Base-by-base conservation (phyloP, 2,113 vertebrate genomes). In the Oncorhynchus nerka region DNA sequence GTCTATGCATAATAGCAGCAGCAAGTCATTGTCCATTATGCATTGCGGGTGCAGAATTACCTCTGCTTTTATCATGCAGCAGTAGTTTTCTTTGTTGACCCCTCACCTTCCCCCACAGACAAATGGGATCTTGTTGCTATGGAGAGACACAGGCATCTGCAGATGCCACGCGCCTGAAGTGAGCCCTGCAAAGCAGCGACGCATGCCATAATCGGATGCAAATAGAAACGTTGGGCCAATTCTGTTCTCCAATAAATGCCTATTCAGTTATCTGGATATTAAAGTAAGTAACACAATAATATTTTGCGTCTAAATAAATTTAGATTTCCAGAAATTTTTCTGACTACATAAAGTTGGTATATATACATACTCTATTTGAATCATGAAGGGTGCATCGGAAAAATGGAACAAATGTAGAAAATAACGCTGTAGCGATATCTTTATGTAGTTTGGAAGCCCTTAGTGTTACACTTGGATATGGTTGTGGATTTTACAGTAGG, bases 101-200 rank as follows among this genome's bases (percentile, higher is more conserved):
- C 55, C 28, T 75, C 70, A 78, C 85, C 81, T 78, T 28, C 69
- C 77, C 59, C 64, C 51, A 55, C 16, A 19, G 93, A 91, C 95
- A 96, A 94, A 95, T 96, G 95, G 94, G 73, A 86, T 87, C 89
- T 87, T 88, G 91, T 92, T 89, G 88, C 90, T 81, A 87, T 87
- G 89, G 90, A 72, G 84, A 79, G 91, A 87, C 79, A 76, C 88
- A 86, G 91, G 79, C 86, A 81, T 77, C 79, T 89, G 87, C 93
- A 93, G 90, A 92, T 86, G 95, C 94, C 96, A 97, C 95, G 95
- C 95, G 95, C 92, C 94, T 91, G 24, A 83, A 91, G 84, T 92
- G 83, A 87, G 39, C 26, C 75, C 76, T 87, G 59, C 92, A 94
- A 95, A 95, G 74, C 88, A 92, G 90, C 81, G 90, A 91, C 95